Evolutionary conservation across 2,888 invertebrate species (phyloP).

Genomic region (Epinotia bilunana): DNA sequence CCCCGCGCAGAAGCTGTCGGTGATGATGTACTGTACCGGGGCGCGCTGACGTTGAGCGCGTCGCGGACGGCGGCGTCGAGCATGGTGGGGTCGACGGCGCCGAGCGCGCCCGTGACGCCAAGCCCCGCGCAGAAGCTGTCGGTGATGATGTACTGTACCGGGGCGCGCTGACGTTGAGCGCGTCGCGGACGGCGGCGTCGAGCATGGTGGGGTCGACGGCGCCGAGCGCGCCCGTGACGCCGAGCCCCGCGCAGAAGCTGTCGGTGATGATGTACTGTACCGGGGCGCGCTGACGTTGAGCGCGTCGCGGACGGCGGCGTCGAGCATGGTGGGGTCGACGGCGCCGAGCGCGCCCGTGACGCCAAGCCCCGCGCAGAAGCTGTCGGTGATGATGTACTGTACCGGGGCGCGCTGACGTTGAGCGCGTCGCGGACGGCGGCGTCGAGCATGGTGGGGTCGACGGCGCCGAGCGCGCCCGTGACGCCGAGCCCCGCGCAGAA

Average conservation of each 20-base stretch:
- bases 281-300: constrained; percentile 94
- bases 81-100: constrained; percentile 94
- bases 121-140: constrained; percentile 97
- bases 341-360: constrained; percentile 95
- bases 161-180: constrained; percentile 93
- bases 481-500: constrained; percentile 98
- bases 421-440: constrained; percentile 95
- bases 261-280: constrained; percentile 87
- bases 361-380: constrained; percentile 97
- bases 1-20: constrained; percentile 97
- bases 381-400: constrained; percentile 86
- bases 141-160: constrained; percentile 86
- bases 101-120: constrained; percentile 95
- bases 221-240: constrained; percentile 95
- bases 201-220: constrained; percentile 95
- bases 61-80: constrained; percentile 97
- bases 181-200: constrained; percentile 96
- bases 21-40: constrained; percentile 87
- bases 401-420: constrained; percentile 93
- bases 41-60: constrained; percentile 93
- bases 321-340: constrained; percentile 96
- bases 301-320: constrained; percentile 95
- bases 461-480: constrained; percentile 94
- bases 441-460: constrained; percentile 97
- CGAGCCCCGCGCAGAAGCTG: constrained; percentile 97